Percentiles rank a stretch among this genome's conserved stretches.
Evolutionary conservation across 2,888 invertebrate genomes (phyloP).

Genomic region (Cephus spinipes): DNA sequence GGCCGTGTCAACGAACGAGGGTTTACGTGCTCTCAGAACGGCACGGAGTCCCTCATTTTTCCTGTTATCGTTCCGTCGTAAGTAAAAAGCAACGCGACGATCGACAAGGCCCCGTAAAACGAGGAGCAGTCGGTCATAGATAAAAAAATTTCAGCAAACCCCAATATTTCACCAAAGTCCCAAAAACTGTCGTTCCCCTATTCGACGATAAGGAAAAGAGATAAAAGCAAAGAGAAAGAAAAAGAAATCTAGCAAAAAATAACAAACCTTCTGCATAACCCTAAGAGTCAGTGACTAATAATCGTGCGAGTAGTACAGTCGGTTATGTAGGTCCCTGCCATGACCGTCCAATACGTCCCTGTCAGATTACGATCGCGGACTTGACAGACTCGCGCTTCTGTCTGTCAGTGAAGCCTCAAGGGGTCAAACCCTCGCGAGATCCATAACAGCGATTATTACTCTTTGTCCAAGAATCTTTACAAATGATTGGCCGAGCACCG

Average conservation of each 20-base stretch:
- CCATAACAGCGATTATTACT: slow-evolving; percentile 50
- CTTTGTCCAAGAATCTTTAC: slow-evolving; percentile 62
- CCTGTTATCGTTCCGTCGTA: not conserved
- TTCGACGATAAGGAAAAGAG: too few species aligned
- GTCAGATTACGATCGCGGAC: slow-evolving; percentile 65
- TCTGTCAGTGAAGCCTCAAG: slow-evolving; percentile 55
- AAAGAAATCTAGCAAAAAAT: too few species aligned
- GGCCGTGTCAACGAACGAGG: slow-evolving; percentile 28
- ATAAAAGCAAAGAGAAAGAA: too few species aligned
- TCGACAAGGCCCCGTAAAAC: not conserved
- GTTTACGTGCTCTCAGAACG: slow-evolving; percentile 20
- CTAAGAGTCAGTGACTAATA: slow-evolving; percentile 50
- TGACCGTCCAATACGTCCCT: slow-evolving; percentile 60
- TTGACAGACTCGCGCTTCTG: slow-evolving; percentile 66
- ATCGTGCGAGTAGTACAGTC: slow-evolving; percentile 42
- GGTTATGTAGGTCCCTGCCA: slow-evolving; percentile 35
- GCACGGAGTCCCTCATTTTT: slow-evolving; percentile 23
- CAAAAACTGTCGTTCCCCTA: too few species aligned
- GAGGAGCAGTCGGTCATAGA: too few species aligned
- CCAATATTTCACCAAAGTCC: too few species aligned
- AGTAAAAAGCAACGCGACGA: too few species aligned
- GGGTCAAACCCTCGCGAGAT: slow-evolving; percentile 52
- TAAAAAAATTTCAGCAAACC: too few species aligned
- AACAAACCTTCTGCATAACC: slow-evolving; percentile 53
- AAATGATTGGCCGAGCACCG: slow-evolving; percentile 52